Conservation (phyloP, 2,113 vertebrate genomes). For the Platysteira castanea region DNA sequence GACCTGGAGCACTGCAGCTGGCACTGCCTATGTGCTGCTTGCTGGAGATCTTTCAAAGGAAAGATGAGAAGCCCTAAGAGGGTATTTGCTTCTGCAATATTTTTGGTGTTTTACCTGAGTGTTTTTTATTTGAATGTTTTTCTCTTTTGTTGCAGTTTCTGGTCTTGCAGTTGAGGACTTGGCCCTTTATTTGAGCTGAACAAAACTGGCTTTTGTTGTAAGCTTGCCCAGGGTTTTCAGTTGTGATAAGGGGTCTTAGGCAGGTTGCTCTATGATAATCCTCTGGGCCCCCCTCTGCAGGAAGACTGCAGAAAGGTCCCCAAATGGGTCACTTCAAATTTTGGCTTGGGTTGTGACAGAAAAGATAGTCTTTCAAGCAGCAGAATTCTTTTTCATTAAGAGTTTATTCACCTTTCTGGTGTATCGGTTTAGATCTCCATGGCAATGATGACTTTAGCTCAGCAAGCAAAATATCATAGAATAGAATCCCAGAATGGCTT, state of each 20-base stretch:
- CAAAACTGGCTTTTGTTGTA: not conserved
- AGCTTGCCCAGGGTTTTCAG: not conserved
- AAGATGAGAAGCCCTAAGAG: not conserved
- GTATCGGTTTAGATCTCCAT: not conserved
- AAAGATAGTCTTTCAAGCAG: not conserved
- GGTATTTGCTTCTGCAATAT: not conserved
- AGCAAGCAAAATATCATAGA: not conserved
- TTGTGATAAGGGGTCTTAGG: not conserved
- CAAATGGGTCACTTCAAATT: not conserved
- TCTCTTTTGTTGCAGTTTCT: not conserved
- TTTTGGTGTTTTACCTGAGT: not conserved
- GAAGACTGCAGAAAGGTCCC: not conserved
- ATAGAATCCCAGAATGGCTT: not conserved
- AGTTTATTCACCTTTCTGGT: not conserved
- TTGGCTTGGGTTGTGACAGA: not conserved
- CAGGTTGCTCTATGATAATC: not conserved
- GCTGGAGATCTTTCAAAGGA: not conserved
- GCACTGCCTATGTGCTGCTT: not conserved
- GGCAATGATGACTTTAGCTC: not conserved
- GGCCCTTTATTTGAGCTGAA: not conserved
- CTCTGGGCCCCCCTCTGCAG: not conserved
- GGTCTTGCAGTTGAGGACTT: not conserved
- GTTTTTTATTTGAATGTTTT: not conserved
- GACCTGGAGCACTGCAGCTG: not conserved
- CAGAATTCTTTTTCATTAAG: not conserved